Percentiles rank a stretch among this genome's conserved stretches.
Evolutionary conservation across 2,888 invertebrate genomes (phyloP).

Genomic region (Cantharis nigra): DNA sequence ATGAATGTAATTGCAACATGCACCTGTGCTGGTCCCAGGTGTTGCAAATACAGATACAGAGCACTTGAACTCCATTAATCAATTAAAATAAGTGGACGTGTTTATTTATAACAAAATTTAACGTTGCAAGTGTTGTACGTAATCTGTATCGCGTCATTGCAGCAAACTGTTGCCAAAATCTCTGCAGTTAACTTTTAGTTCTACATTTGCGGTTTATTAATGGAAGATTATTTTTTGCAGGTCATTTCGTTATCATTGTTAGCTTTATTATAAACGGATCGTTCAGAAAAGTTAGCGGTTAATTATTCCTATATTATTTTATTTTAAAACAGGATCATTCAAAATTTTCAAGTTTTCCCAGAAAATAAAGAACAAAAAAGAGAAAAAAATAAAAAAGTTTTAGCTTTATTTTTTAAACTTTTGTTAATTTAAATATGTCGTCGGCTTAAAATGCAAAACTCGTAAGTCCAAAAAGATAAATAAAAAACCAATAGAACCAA

Average conservation of each 20-base stretch:
- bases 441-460: too few relatives aligned
- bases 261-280: too few relatives aligned
- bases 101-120: constrained; percentile 27
- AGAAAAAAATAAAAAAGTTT: too few relatives aligned
- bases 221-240: not conserved
- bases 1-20: constrained; percentile 31
- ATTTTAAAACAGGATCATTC: too few relatives aligned
- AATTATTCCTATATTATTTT: too few relatives aligned
- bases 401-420: too few relatives aligned
- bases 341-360: too few relatives aligned
- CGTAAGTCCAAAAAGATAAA: too few relatives aligned
- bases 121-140: not conserved
- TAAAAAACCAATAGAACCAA: too few relatives aligned
- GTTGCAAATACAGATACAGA: constrained; percentile 28
- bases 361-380: too few relatives aligned
- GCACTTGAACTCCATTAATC: constrained; percentile 31
- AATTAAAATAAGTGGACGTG: constrained; percentile 30
- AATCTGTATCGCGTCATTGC: not conserved
- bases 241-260: not conserved
- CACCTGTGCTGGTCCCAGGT: constrained; percentile 34
- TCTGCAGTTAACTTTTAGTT: not conserved
- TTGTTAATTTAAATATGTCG: too few relatives aligned
- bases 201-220: not conserved
- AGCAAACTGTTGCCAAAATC: not conserved
- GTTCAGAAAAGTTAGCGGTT: too few relatives aligned